Conservation (phyloP, 1,140 invertebrate genomes). For the Gryllus bimaculatus region DNA sequence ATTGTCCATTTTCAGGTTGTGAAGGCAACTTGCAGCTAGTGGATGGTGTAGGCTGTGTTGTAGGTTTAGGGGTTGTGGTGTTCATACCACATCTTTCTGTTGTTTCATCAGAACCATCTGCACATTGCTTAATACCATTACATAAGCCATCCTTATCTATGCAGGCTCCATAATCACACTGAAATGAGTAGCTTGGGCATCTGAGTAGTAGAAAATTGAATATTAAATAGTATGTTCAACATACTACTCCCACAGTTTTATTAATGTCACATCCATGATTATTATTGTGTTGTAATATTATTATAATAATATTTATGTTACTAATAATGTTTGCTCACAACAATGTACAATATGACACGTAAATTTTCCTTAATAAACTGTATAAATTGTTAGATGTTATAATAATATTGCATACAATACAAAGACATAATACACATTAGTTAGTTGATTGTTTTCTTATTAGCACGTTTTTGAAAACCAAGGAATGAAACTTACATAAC, state of each 20-base stretch:
- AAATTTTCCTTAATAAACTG: background rate
- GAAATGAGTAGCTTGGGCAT: slow-evolving; percentile 33
- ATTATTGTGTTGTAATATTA: too few species aligned
- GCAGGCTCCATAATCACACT: slow-evolving; percentile 45
- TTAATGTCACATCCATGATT: too few species aligned
- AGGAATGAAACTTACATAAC: background rate
- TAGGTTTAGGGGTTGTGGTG: background rate
- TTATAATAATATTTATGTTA: too few species aligned
- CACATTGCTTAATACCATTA: slow-evolving; percentile 46
- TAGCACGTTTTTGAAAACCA: background rate
- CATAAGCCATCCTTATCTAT: slow-evolving; percentile 39
- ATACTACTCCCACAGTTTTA: too few species aligned
- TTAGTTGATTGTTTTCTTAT: too few species aligned
- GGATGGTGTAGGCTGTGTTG: background rate
- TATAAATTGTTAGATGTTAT: background rate
- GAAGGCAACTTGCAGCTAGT: slow-evolving; percentile 25
- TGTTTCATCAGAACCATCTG: slow-evolving; percentile 45
- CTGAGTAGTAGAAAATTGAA: slow-evolving; percentile 19
- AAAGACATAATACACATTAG: background rate
- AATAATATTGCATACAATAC: background rate
- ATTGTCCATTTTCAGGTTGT: slow-evolving; percentile 26
- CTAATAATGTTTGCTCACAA: background rate
- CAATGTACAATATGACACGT: background rate
- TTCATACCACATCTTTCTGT: background rate
- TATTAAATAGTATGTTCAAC: too few species aligned